Percentiles rank a stretch among this genome's conserved stretches.
phyloP scores from a whole-genome alignment of 2,113 vertebrate genomes.

The Psittacara wagleri region DNA sequence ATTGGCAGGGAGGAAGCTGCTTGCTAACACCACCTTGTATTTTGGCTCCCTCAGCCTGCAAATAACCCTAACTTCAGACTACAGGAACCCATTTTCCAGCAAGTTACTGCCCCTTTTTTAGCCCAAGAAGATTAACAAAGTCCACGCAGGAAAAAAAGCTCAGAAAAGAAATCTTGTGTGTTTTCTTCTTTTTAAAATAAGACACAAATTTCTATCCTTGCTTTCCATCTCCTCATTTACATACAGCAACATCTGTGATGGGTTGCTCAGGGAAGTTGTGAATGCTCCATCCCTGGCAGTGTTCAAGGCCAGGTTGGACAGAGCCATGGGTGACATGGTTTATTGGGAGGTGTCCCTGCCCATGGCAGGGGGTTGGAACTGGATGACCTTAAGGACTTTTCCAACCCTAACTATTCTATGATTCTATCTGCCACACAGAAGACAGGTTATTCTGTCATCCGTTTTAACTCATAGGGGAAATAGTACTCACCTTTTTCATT shows the following conservation, averaged over 20 bases:
- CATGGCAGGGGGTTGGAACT: too few relatives aligned
- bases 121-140: not conserved
- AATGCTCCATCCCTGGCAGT: too few relatives aligned
- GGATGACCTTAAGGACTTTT: too few relatives aligned
- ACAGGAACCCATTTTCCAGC: not conserved
- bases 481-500: conserved; percentile 60
- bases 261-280: too few relatives aligned
- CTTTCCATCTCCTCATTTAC: not conserved
- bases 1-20: not conserved
- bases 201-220: not conserved
- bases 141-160: not conserved
- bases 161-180: not conserved
- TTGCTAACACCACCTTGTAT: not conserved
- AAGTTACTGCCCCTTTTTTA: not conserved
- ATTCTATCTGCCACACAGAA: not conserved
- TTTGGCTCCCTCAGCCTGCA: not conserved
- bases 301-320: too few relatives aligned
- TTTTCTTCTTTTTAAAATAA: not conserved
- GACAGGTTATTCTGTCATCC: not conserved
- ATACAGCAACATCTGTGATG: not conserved
- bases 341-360: too few relatives aligned
- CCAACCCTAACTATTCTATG: too few relatives aligned
- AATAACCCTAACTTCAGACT: not conserved
- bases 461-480: not conserved
- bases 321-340: too few relatives aligned